Evolutionary conservation across 2,113 vertebrate genomes (phyloP).

Genomic region (Sinocyclocheilus maitianheensis): DNA sequence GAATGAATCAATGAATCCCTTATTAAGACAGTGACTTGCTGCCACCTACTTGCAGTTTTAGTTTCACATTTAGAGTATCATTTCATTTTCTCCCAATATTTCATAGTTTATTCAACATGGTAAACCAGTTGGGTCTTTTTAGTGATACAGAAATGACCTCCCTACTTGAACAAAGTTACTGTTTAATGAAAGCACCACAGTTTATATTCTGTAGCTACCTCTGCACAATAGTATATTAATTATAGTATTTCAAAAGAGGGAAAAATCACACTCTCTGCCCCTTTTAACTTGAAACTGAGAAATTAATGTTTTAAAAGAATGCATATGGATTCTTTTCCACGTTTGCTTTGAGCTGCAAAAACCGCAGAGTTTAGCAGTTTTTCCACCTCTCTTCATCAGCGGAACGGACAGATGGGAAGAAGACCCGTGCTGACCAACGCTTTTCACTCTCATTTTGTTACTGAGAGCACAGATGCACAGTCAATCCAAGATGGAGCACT

Average conservation of each 20-base stretch:
- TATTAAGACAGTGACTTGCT: background rate
- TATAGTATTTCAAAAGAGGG: background rate
- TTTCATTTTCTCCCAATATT: background rate
- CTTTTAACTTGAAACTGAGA: background rate
- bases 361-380: background rate
- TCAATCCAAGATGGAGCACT: constrained; percentile 40
- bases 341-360: background rate
- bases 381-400: constrained; percentile 15
- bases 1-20: background rate
- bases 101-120: background rate
- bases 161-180: background rate
- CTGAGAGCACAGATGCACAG: constrained; percentile 39
- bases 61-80: background rate
- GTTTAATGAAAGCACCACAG: background rate
- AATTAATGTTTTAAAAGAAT: background rate
- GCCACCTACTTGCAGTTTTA: background rate
- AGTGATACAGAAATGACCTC: background rate
- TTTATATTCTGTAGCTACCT: background rate
- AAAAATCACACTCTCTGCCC: background rate
- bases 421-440: constrained; percentile 36
- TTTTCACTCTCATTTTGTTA: constrained; percentile 33
- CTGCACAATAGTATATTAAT: background rate
- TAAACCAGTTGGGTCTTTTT: background rate
- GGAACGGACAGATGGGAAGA: constrained; percentile 40
- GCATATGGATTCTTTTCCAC: background rate